A percentile compares a stretch with the other conserved stretches of the same genome.
Evolutionary conservation across 2,797 vertebrate genomes (phyloP).

Genomic region (Myiothlypis chrysogaster): DNA sequence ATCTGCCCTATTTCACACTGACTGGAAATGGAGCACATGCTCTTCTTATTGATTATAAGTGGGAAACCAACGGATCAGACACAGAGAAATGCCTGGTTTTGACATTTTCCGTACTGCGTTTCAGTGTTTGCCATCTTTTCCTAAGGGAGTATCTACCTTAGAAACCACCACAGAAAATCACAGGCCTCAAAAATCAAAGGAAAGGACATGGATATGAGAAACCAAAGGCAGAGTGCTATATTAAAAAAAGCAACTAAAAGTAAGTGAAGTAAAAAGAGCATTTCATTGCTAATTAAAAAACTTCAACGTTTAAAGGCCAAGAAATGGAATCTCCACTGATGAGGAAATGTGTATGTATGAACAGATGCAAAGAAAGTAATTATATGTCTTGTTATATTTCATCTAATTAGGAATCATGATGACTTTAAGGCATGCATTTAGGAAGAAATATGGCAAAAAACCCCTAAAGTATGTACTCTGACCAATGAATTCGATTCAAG

Average conservation of each 20-base stretch:
- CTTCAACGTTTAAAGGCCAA: slow-evolving; percentile 28
- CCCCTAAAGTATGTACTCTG: not conserved
- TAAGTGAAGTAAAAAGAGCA: slow-evolving; percentile 32
- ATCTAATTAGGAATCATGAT: slow-evolving; percentile 14
- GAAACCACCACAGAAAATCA: slow-evolving; percentile 12
- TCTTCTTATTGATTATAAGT: not conserved
- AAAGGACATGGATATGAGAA: not conserved
- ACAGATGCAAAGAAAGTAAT: slow-evolving; percentile 54
- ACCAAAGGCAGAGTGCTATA: not conserved
- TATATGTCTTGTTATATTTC: slow-evolving; percentile 18
- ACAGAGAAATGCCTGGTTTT: not conserved
- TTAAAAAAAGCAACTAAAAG: not conserved
- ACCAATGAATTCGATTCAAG: not conserved
- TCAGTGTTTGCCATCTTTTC: not conserved
- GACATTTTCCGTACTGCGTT: slow-evolving; percentile 7
- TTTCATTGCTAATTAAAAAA: slow-evolving; percentile 43
- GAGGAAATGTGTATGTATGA: slow-evolving; percentile 29
- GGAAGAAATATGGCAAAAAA: not conserved
- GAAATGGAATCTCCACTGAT: slow-evolving; percentile 7
- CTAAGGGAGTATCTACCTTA: not conserved
- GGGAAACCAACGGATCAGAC: not conserved
- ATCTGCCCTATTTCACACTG: not conserved
- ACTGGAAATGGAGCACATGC: not conserved
- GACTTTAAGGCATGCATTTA: not conserved
- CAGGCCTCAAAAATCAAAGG: not conserved